A percentile compares a stretch with the other conserved stretches of the same genome.
Conservation (phyloP, 2,888 invertebrate species). For the Acanthosoma haemorrhoidale region DNA sequence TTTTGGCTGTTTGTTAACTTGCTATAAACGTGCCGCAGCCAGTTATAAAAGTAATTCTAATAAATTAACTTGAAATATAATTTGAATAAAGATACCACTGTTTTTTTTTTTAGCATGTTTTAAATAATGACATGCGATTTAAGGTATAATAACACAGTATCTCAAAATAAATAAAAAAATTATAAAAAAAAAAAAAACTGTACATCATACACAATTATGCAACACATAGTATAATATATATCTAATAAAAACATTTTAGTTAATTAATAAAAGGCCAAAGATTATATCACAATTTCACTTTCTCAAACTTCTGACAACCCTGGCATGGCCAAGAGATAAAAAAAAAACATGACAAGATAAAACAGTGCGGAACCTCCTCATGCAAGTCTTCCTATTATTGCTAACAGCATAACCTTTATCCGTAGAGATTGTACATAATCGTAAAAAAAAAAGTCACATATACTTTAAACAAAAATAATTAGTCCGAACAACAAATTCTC, state of each 20-base stretch:
- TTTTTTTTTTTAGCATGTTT: conserved; percentile 25
- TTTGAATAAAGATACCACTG: conserved; percentile 18
- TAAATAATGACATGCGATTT: conserved; percentile 29
- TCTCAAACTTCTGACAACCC: conserved; percentile 29
- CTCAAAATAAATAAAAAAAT: neutral
- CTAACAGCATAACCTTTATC: conserved; percentile 21
- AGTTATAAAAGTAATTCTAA: conserved; percentile 31
- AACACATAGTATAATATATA: conserved; percentile 35
- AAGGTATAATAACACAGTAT: conserved; percentile 27
- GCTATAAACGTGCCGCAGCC: conserved; percentile 38
- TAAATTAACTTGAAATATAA: conserved; percentile 18
- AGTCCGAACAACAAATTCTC: no score
- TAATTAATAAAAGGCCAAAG: conserved; percentile 23
- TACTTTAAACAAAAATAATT: no score
- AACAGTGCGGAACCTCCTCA: conserved; percentile 35
- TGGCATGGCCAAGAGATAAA: conserved; percentile 38
- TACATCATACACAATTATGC: conserved; percentile 40
- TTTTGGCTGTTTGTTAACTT: conserved; percentile 36
- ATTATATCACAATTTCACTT: conserved; percentile 22
- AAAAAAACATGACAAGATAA: conserved; percentile 20
- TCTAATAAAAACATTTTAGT: conserved; percentile 28
- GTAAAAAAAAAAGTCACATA: no score
- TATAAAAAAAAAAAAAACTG: conserved; percentile 29
- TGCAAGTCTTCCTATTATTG: conserved; percentile 29
- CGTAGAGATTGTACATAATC: neutral